A percentile compares a stretch with the other conserved stretches of the same genome.
phyloP scores from a whole-genome alignment of 1,140 invertebrate species.

The Phortica variegata region DNA sequence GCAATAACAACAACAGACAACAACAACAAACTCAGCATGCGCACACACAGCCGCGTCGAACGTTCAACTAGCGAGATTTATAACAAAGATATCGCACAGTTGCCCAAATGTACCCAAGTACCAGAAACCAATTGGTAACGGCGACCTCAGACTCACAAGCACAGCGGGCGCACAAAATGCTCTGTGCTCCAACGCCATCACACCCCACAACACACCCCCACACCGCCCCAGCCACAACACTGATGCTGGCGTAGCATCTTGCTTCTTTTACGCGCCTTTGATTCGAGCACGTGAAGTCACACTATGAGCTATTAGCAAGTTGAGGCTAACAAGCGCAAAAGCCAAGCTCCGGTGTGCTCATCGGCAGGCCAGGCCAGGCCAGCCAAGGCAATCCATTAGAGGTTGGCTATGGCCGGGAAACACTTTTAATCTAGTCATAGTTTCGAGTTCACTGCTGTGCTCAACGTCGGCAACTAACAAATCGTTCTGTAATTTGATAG shows the following conservation, averaged over 20 bases:
- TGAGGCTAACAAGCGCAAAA: constrained; percentile 36
- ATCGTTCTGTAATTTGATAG: constrained; percentile 55
- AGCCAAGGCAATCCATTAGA: constrained; percentile 29
- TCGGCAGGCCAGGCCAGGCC: constrained; percentile 5
- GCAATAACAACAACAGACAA: constrained; percentile 11
- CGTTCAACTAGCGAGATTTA: constrained; percentile 51
- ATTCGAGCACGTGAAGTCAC: too few relatives aligned
- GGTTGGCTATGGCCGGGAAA: constrained; percentile 6
- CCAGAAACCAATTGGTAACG: constrained; percentile 37
- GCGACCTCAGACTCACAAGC: constrained; percentile 11
- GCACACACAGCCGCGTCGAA: constrained; percentile 25
- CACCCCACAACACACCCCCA: neutral
- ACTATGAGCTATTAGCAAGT: constrained; percentile 50
- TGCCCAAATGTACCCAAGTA: too few relatives aligned
- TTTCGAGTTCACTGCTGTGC: constrained; percentile 13
- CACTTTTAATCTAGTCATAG: constrained; percentile 1
- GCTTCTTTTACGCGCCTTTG: too few relatives aligned
- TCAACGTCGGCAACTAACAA: constrained; percentile 50
- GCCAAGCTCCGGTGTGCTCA: constrained; percentile 14
- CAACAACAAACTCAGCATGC: constrained; percentile 47
- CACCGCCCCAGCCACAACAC: neutral
- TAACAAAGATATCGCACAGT: constrained; percentile 50
- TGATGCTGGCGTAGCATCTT: constrained; percentile 26
- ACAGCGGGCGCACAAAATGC: neutral
- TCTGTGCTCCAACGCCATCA: constrained; percentile 3